These are phyloP conservation scores for Polypedilum vanderplanki DNA, from an alignment of 1,140 invertebrate species.

Conservation along the genomic window DNA sequence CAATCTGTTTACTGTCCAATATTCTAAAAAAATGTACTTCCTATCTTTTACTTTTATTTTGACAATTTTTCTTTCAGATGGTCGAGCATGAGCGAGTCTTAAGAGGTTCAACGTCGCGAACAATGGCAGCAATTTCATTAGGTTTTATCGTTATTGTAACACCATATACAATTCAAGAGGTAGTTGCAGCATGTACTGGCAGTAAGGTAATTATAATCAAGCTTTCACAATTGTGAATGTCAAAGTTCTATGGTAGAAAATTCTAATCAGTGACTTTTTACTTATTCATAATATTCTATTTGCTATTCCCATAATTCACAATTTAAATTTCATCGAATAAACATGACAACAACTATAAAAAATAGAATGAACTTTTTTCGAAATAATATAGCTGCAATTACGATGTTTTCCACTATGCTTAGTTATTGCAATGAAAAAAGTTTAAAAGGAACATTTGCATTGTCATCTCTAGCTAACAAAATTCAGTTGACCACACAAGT, in stretches of 20 bases:
- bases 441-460: no score
- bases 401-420: no score
- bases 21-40: not conserved
- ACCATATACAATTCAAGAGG: conserved; percentile 81
- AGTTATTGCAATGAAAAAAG: no score
- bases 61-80: conserved; percentile 48
- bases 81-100: conserved; percentile 62
- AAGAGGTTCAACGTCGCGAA: conserved; percentile 69
- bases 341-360: no score
- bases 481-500: no score
- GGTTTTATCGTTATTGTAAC: conserved; percentile 84
- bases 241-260: not conserved
- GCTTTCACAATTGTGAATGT: not conserved
- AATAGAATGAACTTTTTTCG: no score
- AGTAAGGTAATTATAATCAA: conserved; percentile 49
- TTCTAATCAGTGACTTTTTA: not conserved
- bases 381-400: no score
- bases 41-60: conserved; percentile 30
- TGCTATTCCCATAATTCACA: not conserved
- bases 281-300: not conserved
- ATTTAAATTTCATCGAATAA: not conserved
- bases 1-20: not conserved
- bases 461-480: no score
- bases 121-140: conserved; percentile 81
- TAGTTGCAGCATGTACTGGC: conserved; percentile 77